Percentiles rank a stretch among this genome's conserved stretches.
phyloP scores from a whole-genome alignment of 2,797 vertebrate genomes.

The Cossypha niveicapilla region DNA sequence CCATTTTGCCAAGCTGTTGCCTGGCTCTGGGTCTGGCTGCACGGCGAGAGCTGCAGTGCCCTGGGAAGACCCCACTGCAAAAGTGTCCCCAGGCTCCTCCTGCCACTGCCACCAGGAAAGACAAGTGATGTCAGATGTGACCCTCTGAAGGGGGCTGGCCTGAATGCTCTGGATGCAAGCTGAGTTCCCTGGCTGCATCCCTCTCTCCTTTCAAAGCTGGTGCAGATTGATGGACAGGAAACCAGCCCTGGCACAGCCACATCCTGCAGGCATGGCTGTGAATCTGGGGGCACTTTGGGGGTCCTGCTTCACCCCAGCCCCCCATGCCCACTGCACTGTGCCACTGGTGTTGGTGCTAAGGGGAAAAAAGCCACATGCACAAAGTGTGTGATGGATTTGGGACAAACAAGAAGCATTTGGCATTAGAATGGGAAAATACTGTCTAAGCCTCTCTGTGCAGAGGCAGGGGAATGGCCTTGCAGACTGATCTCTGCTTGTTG shows the following conservation, averaged over 20 bases:
- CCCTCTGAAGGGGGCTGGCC: not conserved
- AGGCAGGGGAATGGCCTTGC: not conserved
- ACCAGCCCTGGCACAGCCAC: accelerated
- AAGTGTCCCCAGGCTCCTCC: not conserved
- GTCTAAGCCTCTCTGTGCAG: not conserved
- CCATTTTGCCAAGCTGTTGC: not conserved
- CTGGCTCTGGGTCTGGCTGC: not conserved
- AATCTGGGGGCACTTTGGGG: not conserved
- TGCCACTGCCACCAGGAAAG: not conserved
- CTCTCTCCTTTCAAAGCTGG: accelerated
- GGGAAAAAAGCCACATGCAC: not conserved
- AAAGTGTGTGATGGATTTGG: not conserved
- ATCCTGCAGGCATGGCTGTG: not conserved
- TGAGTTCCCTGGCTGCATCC: not conserved
- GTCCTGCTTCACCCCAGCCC: not conserved
- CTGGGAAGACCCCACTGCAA: not conserved
- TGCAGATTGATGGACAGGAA: not conserved
- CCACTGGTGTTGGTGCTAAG: not conserved
- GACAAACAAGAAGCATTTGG: accelerated
- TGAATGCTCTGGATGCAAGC: accelerated
- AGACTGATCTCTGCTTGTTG: not conserved
- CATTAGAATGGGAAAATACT: not conserved
- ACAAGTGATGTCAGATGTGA: accelerated
- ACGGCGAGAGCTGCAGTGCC: not conserved
- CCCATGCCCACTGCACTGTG: not conserved